Base-by-base conservation (phyloP, 1,140 invertebrate genomes). In the Neotoxoptera formosana region DNA sequence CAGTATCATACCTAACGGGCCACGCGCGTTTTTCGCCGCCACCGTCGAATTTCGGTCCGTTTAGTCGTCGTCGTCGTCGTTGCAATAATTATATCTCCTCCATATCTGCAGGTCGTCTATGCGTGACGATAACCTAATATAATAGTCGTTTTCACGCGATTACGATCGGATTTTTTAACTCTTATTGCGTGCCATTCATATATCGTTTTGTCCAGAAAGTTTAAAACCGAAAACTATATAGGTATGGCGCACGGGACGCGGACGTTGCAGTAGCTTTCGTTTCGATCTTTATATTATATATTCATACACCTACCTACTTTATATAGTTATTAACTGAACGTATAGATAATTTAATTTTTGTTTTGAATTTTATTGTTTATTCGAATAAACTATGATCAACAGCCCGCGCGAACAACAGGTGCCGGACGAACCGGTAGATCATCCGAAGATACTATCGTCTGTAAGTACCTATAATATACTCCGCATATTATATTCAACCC, bases 331-430 rank as follows among this genome's bases (percentile, higher is more conserved):
- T 17, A 87, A 17, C n/a, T 48, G 3, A 48, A n/a, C 0, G 47
- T 34, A n/a, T n/a, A 48, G 30, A 36, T 83, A 83, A 36, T 60
- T 30, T 67, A 17, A n/a, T 76, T 36, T 81, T 84, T 86, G 45
- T 86, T 86, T 14, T 9, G n/a, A n/a, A n/a, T 86, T 86, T 86
- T 87, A 51, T 87, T 48, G 23, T 86, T 47, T n/a, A 45, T 30
- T 48, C 47, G 48, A 48, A 89, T 53, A 36, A 53, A 93, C 56
- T 86, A 93, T 86, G 81, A 86, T 86, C 34, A 93, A 53, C 48
- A 86, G 48, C 3, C 91, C 81, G 51, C 84, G 91, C 23, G 91
- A 93, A 30, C 91, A 84, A 86, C 91, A 56, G 48, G 81, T 86
- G 60, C 60, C n/a, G 81, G 91, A 93, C 34, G 91, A 93, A 53